phyloP scores from a whole-genome alignment of 2,888 invertebrate genomes.

The Empis stercorea region DNA sequence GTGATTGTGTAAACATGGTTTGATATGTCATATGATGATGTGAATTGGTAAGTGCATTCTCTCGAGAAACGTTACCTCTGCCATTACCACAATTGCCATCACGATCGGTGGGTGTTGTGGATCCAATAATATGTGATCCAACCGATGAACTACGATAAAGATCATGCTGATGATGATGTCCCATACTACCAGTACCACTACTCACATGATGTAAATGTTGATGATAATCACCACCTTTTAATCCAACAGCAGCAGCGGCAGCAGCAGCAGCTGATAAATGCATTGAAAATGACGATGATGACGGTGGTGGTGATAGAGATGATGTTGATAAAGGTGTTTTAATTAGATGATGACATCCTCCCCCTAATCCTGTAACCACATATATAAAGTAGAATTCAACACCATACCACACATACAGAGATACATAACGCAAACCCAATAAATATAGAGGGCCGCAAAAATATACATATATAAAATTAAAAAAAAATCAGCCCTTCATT shows the following conservation, averaged over 20 bases:
- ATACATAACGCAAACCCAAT: conserved; percentile 24
- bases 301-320: conserved; percentile 30
- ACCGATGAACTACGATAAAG: conserved; percentile 12
- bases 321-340: conserved; percentile 30
- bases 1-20: conserved; percentile 67
- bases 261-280: conserved; percentile 25
- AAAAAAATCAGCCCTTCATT: no score
- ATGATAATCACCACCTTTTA: conserved; percentile 22
- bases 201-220: conserved; percentile 8
- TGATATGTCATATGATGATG: conserved; percentile 56
- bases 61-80: conserved; percentile 11
- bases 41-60: conserved; percentile 22
- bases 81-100: conserved; percentile 12
- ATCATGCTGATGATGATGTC: conserved; percentile 15
- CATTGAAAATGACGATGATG: conserved; percentile 30
- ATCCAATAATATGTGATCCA: conserved; percentile 18
- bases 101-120: conserved; percentile 15
- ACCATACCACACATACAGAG: conserved; percentile 37
- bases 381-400: conserved; percentile 32
- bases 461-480: no score
- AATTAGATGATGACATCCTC: conserved; percentile 29
- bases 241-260: background rate
- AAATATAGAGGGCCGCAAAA: no score
- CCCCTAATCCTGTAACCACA: conserved; percentile 33
- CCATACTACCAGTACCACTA: conserved; percentile 8